Percentiles rank a stretch among this genome's conserved stretches.
These are phyloP conservation scores for Nomada lathburiana DNA, from an alignment of 2,888 invertebrate species.

Conservation along the genomic window DNA sequence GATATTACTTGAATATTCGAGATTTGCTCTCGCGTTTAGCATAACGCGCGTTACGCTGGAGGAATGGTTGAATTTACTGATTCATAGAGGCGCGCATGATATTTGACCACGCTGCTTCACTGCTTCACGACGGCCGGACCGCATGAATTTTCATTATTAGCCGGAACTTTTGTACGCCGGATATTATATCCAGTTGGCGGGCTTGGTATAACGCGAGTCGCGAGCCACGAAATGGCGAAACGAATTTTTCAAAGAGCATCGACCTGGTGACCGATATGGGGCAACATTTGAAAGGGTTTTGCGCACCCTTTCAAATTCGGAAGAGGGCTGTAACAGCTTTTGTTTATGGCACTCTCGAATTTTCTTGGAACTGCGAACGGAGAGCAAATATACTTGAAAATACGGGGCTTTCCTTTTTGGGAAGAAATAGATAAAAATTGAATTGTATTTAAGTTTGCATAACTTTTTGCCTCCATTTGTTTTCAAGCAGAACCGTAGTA, in stretches of 20 bases:
- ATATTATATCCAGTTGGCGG: constrained; percentile 15
- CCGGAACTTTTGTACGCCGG: constrained; percentile 40
- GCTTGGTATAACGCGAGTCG: constrained; percentile 10
- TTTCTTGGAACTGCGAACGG: too few species aligned
- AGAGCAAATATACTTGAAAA: too few species aligned
- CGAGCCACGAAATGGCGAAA: not conserved
- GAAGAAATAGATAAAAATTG: too few species aligned
- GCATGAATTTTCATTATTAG: constrained; percentile 59
- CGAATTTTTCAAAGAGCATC: not conserved
- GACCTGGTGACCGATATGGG: not conserved
- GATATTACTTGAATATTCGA: not conserved
- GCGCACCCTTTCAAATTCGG: too few species aligned
- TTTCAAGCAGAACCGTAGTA: too few species aligned
- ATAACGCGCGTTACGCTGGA: constrained; percentile 19
- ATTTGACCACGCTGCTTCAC: not conserved
- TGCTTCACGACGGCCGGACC: constrained; percentile 11
- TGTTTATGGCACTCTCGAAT: too few species aligned
- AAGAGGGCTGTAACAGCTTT: too few species aligned
- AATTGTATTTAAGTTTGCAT: too few species aligned
- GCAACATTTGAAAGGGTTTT: too few species aligned
- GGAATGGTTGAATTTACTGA: constrained; percentile 34
- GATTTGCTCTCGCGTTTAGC: constrained; percentile 9
- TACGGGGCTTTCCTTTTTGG: too few species aligned
- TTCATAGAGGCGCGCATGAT: constrained; percentile 10
- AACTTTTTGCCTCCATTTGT: too few species aligned